phyloP scores from a whole-genome alignment of 2,888 invertebrate genomes.

The Pemphredon lugubris region DNA sequence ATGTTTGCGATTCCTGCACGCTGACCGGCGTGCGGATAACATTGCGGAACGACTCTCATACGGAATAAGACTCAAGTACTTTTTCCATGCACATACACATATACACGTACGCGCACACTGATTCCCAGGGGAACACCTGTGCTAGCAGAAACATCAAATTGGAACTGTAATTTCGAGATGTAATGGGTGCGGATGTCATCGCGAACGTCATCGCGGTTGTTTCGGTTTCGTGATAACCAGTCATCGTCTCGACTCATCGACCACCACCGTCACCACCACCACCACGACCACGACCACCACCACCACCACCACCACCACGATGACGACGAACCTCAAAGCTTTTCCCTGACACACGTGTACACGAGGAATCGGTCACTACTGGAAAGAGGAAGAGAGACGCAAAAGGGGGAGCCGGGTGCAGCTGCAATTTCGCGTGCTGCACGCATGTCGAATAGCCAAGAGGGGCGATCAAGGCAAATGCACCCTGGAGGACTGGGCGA shows the following conservation, averaged over 20 bases:
- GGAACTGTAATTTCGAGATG: constrained; percentile 23
- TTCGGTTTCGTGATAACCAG: constrained; percentile 35
- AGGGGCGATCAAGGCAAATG: constrained; percentile 74
- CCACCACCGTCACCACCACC: constrained; percentile 30
- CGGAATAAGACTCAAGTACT: constrained; percentile 30
- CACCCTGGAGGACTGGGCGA: constrained; percentile 79
- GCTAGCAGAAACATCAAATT: constrained; percentile 3
- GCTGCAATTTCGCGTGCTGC: constrained; percentile 67
- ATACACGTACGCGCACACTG: too few species aligned
- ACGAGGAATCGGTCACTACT: constrained; percentile 58
- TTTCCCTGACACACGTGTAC: constrained; percentile 53
- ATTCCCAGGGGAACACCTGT: constrained; percentile 26
- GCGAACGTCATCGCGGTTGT: constrained; percentile 4
- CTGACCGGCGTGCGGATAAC: too few species aligned
- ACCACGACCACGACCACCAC: constrained; percentile 28
- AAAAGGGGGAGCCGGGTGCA: constrained; percentile 39
- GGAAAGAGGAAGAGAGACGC: constrained; percentile 27
- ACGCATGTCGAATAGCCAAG: constrained; percentile 65
- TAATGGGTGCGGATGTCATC: constrained; percentile 21
- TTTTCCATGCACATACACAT: constrained; percentile 5
- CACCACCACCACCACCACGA: constrained; percentile 29
- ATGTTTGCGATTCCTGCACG: background rate
- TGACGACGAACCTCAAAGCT: constrained; percentile 38
- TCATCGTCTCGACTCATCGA: constrained; percentile 16
- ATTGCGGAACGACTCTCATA: too few species aligned